phyloP scores from a whole-genome alignment of 2,113 vertebrate genomes.

The Mirounga angustirostris region DNA sequence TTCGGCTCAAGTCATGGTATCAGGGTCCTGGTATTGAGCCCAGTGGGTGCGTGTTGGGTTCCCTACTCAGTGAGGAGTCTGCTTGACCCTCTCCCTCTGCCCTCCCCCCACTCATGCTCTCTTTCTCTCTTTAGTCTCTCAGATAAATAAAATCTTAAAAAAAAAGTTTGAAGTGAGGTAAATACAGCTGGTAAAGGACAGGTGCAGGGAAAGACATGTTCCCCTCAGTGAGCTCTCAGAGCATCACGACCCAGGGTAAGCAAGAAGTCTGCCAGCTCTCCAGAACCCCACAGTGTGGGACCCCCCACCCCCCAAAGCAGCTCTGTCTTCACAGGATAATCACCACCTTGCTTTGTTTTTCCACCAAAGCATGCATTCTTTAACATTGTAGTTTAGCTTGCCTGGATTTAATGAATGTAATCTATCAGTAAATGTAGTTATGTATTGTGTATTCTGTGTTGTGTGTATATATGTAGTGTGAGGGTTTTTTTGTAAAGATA shows the following conservation, averaged over 20 bases:
- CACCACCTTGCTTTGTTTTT: neutral
- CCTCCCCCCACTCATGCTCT: too few relatives aligned
- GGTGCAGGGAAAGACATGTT: neutral
- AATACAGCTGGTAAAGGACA: neutral
- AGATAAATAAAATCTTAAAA: too few relatives aligned
- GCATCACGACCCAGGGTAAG: neutral
- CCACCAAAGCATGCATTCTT: neutral
- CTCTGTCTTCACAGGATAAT: neutral
- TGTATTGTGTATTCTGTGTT: neutral
- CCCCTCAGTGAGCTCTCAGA: neutral
- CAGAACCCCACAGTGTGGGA: neutral
- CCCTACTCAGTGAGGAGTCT: too few relatives aligned
- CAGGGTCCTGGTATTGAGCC: too few relatives aligned
- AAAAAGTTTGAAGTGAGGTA: too few relatives aligned
- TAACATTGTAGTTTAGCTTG: neutral
- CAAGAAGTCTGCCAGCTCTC: too few relatives aligned
- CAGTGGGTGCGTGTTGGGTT: fast-evolving
- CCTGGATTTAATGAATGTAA: neutral
- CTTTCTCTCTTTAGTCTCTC: too few relatives aligned
- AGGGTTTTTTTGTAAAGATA: fast-evolving
- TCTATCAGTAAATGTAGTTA: fast-evolving
- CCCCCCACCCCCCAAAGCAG: neutral
- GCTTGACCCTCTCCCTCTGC: too few relatives aligned
- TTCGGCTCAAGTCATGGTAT: too few relatives aligned
- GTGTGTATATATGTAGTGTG: too few relatives aligned